Percentiles rank a stretch among this genome's conserved stretches.
phyloP scores from a whole-genome alignment of 2,113 vertebrate species.

The Myiagra hebetior region DNA sequence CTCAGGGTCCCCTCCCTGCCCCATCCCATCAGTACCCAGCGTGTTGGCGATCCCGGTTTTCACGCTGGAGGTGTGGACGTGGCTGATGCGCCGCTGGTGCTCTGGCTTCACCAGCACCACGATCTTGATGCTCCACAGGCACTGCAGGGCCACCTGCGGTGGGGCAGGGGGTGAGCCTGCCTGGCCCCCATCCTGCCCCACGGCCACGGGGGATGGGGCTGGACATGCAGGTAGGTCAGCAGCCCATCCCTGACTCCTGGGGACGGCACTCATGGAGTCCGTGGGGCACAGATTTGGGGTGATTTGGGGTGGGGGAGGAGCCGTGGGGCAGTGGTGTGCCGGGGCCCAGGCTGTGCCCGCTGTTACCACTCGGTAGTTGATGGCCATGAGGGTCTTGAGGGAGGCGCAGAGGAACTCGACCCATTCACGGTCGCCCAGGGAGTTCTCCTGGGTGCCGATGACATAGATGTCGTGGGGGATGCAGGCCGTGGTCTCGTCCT shows the following conservation, averaged over 20 bases:
- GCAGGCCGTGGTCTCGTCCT: constrained; percentile 73
- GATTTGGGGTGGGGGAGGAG: not conserved
- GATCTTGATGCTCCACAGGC: constrained; percentile 87
- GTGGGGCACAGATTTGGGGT: not conserved
- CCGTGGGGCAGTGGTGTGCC: rapidly evolving
- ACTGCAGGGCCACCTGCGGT: constrained; percentile 83
- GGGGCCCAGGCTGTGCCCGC: not conserved
- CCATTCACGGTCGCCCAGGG: constrained; percentile 87
- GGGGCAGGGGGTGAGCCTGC: not conserved
- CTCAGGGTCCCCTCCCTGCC: not conserved
- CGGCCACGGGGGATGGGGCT: rapidly evolving
- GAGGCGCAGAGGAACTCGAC: constrained; percentile 78
- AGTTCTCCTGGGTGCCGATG: constrained; percentile 87
- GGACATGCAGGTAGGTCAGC: not conserved
- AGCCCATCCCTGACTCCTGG: not conserved
- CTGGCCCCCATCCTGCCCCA: not conserved
- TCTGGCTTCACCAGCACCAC: constrained; percentile 83
- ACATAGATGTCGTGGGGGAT: constrained; percentile 86
- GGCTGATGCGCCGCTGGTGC: constrained; percentile 79
- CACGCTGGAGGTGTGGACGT: constrained; percentile 81
- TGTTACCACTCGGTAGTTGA: constrained; percentile 82
- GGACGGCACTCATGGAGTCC: not conserved
- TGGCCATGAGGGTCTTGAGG: constrained; percentile 75
- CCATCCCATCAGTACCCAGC: constrained; percentile 67
- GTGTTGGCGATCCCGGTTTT: constrained; percentile 88